phyloP scores from a whole-genome alignment of 2,888 invertebrate genomes.

The Lumbricus terrestris region DNA sequence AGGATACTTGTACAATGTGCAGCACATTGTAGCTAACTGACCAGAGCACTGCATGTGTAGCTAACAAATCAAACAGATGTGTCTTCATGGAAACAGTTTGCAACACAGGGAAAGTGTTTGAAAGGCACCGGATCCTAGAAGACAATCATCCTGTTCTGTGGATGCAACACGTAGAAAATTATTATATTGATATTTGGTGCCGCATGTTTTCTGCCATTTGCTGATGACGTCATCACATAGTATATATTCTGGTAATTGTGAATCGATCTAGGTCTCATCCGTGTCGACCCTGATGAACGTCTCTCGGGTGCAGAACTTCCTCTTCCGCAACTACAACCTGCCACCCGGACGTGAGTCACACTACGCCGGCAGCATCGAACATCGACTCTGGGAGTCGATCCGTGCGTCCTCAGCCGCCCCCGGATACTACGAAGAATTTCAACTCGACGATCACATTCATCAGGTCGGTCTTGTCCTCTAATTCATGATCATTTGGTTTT shows the following conservation, averaged over 20 bases:
- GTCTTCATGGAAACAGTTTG: no score
- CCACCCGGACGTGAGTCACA: conserved; percentile 63
- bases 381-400: conserved; percentile 74
- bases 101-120: background rate
- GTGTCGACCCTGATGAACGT: conserved; percentile 51
- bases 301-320: conserved; percentile 47
- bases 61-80: no score
- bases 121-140: background rate
- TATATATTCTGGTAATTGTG: background rate
- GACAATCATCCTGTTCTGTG: background rate
- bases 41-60: no score
- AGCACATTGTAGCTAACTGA: no score
- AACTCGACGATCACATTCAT: conserved; percentile 48
- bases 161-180: background rate
- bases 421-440: conserved; percentile 75
- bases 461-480: conserved; percentile 43
- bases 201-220: background rate
- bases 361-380: conserved; percentile 71
- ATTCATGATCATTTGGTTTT: background rate
- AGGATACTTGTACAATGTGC: no score
- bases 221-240: background rate
- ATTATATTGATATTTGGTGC: background rate
- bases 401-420: conserved; percentile 89
- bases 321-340: conserved; percentile 80
- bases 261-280: conserved; percentile 42